Percentiles rank a stretch among this genome's conserved stretches.
Evolutionary conservation across 2,797 vertebrate species (phyloP).

Genomic region (Petrocephalus sullivani): DNA sequence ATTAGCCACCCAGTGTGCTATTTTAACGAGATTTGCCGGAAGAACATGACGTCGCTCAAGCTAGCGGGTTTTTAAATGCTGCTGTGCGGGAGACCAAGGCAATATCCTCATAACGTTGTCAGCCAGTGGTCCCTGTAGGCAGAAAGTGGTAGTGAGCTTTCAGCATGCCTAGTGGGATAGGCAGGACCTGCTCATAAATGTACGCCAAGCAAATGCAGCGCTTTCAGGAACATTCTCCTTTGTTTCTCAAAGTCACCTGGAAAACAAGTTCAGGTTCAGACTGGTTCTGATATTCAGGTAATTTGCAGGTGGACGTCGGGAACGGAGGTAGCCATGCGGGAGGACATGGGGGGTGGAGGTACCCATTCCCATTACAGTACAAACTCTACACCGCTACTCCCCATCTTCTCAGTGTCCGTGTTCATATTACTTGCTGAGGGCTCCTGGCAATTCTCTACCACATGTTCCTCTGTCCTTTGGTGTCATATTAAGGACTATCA

Average conservation of each 20-base stretch:
- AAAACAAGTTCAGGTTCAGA: background rate
- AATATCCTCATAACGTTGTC: background rate
- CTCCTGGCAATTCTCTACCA: background rate
- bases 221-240: slow-evolving; percentile 6
- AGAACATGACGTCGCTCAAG: background rate
- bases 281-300: background rate
- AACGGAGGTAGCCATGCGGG: too few relatives aligned
- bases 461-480: background rate
- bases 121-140: background rate
- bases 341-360: background rate
- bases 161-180: background rate
- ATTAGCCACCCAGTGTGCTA: background rate
- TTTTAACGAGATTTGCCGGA: background rate
- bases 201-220: background rate
- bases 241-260: slow-evolving; percentile 15
- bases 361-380: background rate
- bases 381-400: background rate
- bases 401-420: background rate
- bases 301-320: background rate
- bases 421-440: background rate
- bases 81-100: background rate
- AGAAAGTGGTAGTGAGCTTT: background rate
- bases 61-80: background rate
- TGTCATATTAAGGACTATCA: background rate
- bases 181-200: background rate